These are phyloP conservation scores for Rotaria sp. DNA, from an alignment of 2,888 invertebrate species.

Conservation along the genomic window DNA sequence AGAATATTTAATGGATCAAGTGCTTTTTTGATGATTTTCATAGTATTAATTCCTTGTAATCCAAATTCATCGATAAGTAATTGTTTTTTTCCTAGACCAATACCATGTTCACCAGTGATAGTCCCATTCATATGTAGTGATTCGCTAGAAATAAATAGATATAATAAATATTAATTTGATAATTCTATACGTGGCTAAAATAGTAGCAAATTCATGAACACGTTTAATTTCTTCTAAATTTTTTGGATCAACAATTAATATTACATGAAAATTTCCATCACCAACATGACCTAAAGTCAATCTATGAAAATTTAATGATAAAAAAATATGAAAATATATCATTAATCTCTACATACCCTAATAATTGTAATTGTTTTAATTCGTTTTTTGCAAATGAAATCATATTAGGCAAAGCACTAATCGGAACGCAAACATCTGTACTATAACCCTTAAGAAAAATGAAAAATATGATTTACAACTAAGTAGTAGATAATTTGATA, in stretches of 20 bases:
- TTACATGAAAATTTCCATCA: conserved; percentile 60
- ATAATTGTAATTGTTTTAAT: conserved; percentile 48
- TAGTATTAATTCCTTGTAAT: conserved; percentile 50
- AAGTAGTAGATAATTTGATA: too few species aligned
- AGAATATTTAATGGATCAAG: conserved; percentile 59
- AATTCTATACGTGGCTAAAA: conserved; percentile 47
- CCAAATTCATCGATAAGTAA: conserved; percentile 57
- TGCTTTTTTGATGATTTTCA: conserved; percentile 55
- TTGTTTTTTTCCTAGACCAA: conserved; percentile 58
- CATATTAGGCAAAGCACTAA: conserved; percentile 57
- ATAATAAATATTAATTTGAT: not conserved
- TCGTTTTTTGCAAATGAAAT: conserved; percentile 55
- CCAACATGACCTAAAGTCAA: conserved; percentile 60
- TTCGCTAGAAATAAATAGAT: not conserved
- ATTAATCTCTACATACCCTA: conserved; percentile 42
- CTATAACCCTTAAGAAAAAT: conserved; percentile 42
- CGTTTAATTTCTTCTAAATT: conserved; percentile 49
- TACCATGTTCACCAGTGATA: conserved; percentile 59
- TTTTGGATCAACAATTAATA: conserved; percentile 55
- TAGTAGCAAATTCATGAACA: conserved; percentile 47
- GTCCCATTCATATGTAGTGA: not conserved
- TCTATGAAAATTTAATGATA: conserved; percentile 46
- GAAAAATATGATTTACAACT: too few species aligned
- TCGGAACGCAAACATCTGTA: conserved; percentile 60
- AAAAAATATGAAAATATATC: not conserved